Evolutionary conservation across 2,797 vertebrate species (phyloP).

Genomic region (Lacerta bilineata): DNA sequence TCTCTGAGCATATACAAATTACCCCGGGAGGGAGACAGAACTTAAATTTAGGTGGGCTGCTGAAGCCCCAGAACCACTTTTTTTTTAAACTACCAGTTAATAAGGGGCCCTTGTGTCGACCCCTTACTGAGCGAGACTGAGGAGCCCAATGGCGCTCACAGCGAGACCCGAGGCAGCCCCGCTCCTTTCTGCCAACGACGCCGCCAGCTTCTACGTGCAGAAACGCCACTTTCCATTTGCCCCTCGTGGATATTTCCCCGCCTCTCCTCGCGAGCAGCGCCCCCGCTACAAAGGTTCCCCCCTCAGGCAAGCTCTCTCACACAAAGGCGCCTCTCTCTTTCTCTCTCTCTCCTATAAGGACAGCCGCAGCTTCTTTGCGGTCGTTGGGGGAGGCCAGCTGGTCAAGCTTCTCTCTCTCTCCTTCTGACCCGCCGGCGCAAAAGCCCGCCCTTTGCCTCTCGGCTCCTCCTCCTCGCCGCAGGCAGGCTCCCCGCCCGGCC

Average conservation of each 20-base stretch:
- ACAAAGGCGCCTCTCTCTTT: not conserved
- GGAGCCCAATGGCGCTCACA: too few relatives aligned
- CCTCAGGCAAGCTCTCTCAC: not conserved
- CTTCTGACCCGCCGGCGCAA: not conserved
- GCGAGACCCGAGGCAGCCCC: not conserved
- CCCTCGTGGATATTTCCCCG: not conserved
- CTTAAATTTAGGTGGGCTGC: too few relatives aligned
- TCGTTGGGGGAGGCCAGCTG: accelerated
- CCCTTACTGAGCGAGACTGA: not conserved
- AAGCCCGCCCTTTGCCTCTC: not conserved
- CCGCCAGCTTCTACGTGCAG: slow-evolving; percentile 21
- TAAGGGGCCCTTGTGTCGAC: not conserved
- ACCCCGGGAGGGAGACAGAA: too few relatives aligned
- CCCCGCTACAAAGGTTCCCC: not conserved
- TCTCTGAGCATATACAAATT: not conserved
- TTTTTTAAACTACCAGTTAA: not conserved
- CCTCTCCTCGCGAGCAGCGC: not conserved
- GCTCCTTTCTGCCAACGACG: not conserved
- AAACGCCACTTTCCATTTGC: not conserved
- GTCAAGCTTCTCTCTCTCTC: too few relatives aligned
- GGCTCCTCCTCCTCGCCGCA: not conserved
- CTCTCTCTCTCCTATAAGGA: not conserved
- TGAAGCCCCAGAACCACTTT: too few relatives aligned
- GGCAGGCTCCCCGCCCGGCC: not conserved
- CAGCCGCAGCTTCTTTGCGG: accelerated